phyloP scores from a whole-genome alignment of 2,888 invertebrate species.

The Eucera pruinosa region DNA sequence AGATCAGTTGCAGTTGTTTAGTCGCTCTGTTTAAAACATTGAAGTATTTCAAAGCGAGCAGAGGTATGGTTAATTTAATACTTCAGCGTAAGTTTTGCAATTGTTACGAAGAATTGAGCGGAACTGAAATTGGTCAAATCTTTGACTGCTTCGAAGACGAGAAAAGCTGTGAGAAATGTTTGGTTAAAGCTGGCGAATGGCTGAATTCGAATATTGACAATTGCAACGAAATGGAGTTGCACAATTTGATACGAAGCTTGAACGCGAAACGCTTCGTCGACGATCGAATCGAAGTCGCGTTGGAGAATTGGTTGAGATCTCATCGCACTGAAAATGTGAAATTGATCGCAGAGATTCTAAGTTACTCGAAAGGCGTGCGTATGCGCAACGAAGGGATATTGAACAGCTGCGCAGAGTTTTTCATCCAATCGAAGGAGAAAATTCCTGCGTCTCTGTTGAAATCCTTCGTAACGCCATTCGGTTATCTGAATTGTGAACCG shows the following conservation, averaged over 20 bases:
- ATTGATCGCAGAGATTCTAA: conserved; percentile 87
- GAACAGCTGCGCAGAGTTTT: conserved; percentile 86
- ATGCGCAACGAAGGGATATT: conserved; percentile 86
- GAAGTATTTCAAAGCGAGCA: conserved; percentile 87
- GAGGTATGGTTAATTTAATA: conserved; percentile 86
- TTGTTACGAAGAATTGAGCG: conserved; percentile 86
- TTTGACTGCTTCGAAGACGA: conserved; percentile 83
- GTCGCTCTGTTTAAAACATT: conserved; percentile 86
- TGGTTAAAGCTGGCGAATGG: conserved; percentile 86
- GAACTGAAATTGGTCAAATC: conserved; percentile 85
- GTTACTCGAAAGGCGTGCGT: conserved; percentile 87
- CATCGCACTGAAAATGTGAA: conserved; percentile 85
- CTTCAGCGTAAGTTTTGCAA: conserved; percentile 86
- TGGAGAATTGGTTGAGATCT: conserved; percentile 87
- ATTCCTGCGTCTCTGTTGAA: no score
- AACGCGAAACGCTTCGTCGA: conserved; percentile 86
- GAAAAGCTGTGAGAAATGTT: no score
- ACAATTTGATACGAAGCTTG: conserved; percentile 86
- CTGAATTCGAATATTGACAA: conserved; percentile 87
- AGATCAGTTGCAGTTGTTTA: conserved; percentile 87
- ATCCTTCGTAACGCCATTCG: conserved; percentile 88
- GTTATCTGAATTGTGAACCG: conserved; percentile 87
- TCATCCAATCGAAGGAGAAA: no score
- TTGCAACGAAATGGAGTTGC: conserved; percentile 86
- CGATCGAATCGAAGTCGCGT: conserved; percentile 86